Evolutionary conservation across 2,113 vertebrate genomes (phyloP).

Genomic region (Malurus alboscapulatus): DNA sequence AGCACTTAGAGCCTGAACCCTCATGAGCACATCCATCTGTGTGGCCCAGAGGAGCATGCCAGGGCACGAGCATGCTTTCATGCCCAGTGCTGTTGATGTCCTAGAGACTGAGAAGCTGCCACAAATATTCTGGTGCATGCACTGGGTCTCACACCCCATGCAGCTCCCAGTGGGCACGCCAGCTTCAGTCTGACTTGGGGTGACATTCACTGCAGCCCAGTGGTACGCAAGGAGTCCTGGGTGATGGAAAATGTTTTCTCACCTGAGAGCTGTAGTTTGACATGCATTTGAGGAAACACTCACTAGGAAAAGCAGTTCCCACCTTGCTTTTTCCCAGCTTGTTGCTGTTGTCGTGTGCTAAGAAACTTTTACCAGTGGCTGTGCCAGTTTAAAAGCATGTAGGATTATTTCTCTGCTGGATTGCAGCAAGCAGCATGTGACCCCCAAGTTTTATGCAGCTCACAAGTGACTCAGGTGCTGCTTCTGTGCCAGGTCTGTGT

Average conservation of each 20-base stretch:
- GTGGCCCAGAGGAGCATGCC: neutral
- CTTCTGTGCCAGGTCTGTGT: neutral
- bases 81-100: neutral
- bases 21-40: accelerated
- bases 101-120: neutral
- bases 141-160: neutral
- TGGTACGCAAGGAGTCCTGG: neutral
- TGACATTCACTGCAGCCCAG: neutral
- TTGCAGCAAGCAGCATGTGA: neutral
- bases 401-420: neutral
- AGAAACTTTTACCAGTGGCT: neutral
- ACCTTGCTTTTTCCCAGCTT: neutral
- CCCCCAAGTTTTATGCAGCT: neutral
- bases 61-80: neutral
- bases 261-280: neutral
- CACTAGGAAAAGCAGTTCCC: neutral
- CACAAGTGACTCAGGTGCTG: accelerated
- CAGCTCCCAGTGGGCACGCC: neutral
- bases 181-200: neutral
- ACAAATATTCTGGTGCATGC: neutral
- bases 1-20: neutral
- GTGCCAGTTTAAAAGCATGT: neutral
- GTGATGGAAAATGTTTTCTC: neutral
- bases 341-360: neutral
- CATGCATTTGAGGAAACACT: neutral